Evolutionary conservation across 1,140 invertebrate species (phyloP).

Genomic region (Reticulitermes speratus): DNA sequence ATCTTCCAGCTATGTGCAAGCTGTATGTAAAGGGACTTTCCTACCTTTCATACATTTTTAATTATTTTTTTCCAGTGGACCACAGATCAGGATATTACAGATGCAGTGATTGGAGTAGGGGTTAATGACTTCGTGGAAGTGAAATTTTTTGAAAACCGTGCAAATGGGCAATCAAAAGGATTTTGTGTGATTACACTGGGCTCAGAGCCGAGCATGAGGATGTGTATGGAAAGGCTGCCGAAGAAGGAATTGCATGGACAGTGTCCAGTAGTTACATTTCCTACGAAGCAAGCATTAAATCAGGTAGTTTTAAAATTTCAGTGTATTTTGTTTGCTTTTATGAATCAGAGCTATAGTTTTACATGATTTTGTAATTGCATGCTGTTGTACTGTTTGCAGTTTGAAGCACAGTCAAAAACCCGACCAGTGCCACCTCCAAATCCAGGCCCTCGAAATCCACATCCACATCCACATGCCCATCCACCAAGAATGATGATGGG

Average conservation of each 20-base stretch:
- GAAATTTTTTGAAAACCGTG: slow-evolving; percentile 99
- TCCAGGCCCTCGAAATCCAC: slow-evolving; percentile 42
- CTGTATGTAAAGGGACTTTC: no score
- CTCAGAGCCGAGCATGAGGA: slow-evolving; percentile 86
- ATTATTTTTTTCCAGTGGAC: slow-evolving; percentile 77
- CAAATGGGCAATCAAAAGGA: slow-evolving; percentile 99
- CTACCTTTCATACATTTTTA: no score
- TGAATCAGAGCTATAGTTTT: slow-evolving; percentile 30
- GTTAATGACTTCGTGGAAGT: slow-evolving; percentile 95
- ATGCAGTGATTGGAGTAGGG: slow-evolving; percentile 82
- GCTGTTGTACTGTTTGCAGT: slow-evolving; percentile 52
- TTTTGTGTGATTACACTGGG: slow-evolving; percentile 91
- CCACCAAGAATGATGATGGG: slow-evolving; percentile 67
- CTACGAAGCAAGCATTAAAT: slow-evolving; percentile 85
- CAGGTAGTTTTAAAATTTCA: slow-evolving; percentile 44
- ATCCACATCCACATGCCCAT: slow-evolving; percentile 53
- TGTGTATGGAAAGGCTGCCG: slow-evolving; percentile 87
- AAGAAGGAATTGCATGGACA: slow-evolving; percentile 96
- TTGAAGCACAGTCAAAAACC: slow-evolving; percentile 89
- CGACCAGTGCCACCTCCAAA: slow-evolving; percentile 71
- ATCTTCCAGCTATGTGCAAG: no score
- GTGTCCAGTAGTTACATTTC: slow-evolving; percentile 89
- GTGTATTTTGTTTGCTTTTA: background rate
- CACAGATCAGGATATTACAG: slow-evolving; percentile 92
- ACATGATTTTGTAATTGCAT: background rate